phyloP scores from a whole-genome alignment of 2,113 vertebrate genomes.

The Sporophila hypoxantha region DNA sequence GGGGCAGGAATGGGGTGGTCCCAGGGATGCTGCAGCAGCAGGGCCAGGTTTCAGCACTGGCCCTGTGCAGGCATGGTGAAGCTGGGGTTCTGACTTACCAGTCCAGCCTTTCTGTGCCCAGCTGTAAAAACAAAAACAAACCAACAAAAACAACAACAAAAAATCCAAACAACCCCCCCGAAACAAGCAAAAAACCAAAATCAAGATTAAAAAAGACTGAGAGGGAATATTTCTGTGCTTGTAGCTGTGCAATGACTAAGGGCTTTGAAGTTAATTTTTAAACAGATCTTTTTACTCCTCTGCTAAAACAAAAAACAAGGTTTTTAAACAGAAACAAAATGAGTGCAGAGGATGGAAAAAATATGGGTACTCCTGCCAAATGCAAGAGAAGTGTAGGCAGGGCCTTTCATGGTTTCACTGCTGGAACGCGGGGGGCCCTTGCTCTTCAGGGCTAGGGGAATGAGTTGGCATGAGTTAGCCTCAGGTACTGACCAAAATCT shows the following conservation, averaged over 20 bases:
- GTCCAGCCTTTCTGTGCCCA: not conserved
- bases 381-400: not conserved
- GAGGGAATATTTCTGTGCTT: not conserved
- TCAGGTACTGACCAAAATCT: not conserved
- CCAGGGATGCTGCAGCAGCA: not conserved
- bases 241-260: not conserved
- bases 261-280: not conserved
- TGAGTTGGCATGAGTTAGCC: not conserved
- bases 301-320: not conserved
- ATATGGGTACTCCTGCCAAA: not conserved
- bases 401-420: not conserved
- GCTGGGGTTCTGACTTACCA: not conserved
- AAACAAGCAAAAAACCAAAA: not conserved
- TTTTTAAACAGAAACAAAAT: not conserved
- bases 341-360: not conserved
- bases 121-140: not conserved
- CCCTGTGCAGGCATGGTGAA: accelerated
- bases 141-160: no score
- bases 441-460: not conserved
- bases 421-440: not conserved
- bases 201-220: not conserved
- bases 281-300: not conserved
- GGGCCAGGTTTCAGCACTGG: not conserved
- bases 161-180: not conserved
- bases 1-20: accelerated